phyloP scores from a whole-genome alignment of 2,797 vertebrate genomes.

The Amniataba percoides region DNA sequence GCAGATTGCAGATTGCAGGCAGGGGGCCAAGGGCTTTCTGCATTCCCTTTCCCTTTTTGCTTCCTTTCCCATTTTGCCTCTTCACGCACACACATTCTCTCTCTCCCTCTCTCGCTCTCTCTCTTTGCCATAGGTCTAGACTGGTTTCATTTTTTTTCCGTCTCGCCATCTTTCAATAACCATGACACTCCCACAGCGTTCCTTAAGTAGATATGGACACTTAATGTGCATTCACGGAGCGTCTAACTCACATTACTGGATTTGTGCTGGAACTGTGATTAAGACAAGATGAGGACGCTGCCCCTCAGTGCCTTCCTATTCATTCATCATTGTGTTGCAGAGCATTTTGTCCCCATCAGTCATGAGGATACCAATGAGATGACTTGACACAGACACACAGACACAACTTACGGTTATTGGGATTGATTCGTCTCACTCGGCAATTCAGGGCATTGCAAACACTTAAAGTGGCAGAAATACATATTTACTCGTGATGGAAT shows the following conservation, averaged over 20 bases:
- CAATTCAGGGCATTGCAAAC: constrained; percentile 34
- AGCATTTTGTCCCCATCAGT: constrained; percentile 40
- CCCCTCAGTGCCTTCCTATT: constrained; percentile 41
- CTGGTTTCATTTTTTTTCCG: constrained; percentile 45
- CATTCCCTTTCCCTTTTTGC: constrained; percentile 77
- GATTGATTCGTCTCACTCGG: constrained; percentile 52
- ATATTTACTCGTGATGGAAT: constrained; percentile 28
- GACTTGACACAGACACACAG: constrained; percentile 22
- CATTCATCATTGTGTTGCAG: constrained; percentile 44
- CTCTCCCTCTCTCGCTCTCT: constrained; percentile 6
- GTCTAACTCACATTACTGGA: constrained; percentile 50
- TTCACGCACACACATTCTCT: constrained; percentile 65
- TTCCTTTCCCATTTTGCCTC: constrained; percentile 75
- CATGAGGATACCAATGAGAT: constrained; percentile 33
- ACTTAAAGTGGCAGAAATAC: constrained; percentile 40
- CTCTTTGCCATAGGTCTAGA: constrained; percentile 63
- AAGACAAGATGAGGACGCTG: constrained; percentile 52
- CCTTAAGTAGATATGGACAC: constrained; percentile 30
- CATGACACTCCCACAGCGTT: constrained; percentile 39
- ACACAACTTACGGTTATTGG: constrained; percentile 31
- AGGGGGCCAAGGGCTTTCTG: constrained; percentile 85
- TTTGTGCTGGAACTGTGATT: constrained; percentile 51
- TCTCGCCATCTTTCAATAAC: constrained; percentile 46
- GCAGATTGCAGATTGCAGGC: constrained; percentile 89
- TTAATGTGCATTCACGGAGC: constrained; percentile 16